Percentiles rank a stretch among this genome's conserved stretches.
phyloP scores from a whole-genome alignment of 2,797 vertebrate genomes.

The Furcifer pardalis region DNA sequence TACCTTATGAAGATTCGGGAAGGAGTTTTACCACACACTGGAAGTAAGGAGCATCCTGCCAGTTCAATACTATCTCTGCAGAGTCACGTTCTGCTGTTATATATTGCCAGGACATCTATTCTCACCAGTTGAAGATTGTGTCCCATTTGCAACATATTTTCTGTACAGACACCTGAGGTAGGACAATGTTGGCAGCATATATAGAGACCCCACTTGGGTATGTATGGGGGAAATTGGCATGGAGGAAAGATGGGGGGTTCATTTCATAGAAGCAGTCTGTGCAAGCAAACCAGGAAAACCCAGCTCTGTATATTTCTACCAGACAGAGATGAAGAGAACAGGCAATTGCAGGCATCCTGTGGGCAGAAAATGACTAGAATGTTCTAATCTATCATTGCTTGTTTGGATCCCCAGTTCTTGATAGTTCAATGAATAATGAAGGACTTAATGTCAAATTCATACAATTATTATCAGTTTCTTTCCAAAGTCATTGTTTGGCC shows the following conservation, averaged over 20 bases:
- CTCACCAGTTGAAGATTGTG: neutral
- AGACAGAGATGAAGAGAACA: neutral
- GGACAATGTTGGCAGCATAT: neutral
- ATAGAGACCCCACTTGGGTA: neutral
- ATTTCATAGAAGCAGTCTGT: neutral
- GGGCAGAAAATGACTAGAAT: neutral
- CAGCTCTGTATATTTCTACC: neutral
- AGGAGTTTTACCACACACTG: neutral
- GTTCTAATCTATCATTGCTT: slow-evolving; percentile 16
- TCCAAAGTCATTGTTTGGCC: slow-evolving; percentile 47
- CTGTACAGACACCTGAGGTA: neutral
- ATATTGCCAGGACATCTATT: neutral
- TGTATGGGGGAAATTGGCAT: neutral
- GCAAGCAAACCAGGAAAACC: neutral
- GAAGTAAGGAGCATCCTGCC: neutral
- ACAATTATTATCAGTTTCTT: slow-evolving; percentile 39
- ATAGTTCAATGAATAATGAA: slow-evolving; percentile 54
- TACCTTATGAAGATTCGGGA: too few species aligned
- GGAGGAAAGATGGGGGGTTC: neutral
- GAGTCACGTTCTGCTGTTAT: neutral
- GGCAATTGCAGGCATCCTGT: neutral
- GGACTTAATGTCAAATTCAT: slow-evolving; percentile 41
- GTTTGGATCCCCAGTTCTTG: slow-evolving; percentile 26
- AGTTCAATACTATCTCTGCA: neutral
- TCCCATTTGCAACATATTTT: neutral